phyloP scores from a whole-genome alignment of 2,888 invertebrate genomes.

The Mamestra brassicae region DNA sequence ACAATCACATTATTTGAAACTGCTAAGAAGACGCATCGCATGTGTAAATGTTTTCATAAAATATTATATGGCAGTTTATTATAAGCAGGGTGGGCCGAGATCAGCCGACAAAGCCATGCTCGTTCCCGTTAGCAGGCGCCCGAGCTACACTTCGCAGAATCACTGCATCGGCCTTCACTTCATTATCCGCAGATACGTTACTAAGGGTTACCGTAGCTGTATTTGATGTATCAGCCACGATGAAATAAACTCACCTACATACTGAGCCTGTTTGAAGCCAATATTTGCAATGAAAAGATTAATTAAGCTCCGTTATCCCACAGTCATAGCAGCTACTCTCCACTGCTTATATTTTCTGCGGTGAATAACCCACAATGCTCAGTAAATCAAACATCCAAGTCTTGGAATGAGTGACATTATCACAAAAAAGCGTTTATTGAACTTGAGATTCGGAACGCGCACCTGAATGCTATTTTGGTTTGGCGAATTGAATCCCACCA shows the following conservation, averaged over 20 bases:
- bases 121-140: slow-evolving; percentile 63
- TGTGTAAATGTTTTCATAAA: slow-evolving; percentile 45
- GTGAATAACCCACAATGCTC: slow-evolving; percentile 15
- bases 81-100: slow-evolving; percentile 54
- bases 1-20: not conserved
- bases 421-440: slow-evolving; percentile 52
- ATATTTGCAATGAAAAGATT: slow-evolving; percentile 38
- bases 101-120: slow-evolving; percentile 48
- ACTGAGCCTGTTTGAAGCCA: slow-evolving; percentile 22
- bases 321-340: not conserved
- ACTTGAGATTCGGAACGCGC: slow-evolving; percentile 43
- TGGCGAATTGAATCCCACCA: slow-evolving; percentile 46
- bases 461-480: slow-evolving; percentile 44
- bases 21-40: not conserved
- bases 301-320: slow-evolving; percentile 24
- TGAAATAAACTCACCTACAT: slow-evolving; percentile 38
- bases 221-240: slow-evolving; percentile 38
- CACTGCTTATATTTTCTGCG: slow-evolving; percentile 16
- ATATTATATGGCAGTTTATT: slow-evolving; percentile 32
- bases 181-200: slow-evolving; percentile 47
- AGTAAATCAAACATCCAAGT: slow-evolving; percentile 21
- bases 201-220: slow-evolving; percentile 43
- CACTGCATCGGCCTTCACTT: slow-evolving; percentile 60
- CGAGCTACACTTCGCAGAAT: slow-evolving; percentile 63
- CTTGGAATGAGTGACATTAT: slow-evolving; percentile 44